Evolutionary conservation across 1,140 invertebrate genomes (phyloP).

Genomic region (Solen grandis): DNA sequence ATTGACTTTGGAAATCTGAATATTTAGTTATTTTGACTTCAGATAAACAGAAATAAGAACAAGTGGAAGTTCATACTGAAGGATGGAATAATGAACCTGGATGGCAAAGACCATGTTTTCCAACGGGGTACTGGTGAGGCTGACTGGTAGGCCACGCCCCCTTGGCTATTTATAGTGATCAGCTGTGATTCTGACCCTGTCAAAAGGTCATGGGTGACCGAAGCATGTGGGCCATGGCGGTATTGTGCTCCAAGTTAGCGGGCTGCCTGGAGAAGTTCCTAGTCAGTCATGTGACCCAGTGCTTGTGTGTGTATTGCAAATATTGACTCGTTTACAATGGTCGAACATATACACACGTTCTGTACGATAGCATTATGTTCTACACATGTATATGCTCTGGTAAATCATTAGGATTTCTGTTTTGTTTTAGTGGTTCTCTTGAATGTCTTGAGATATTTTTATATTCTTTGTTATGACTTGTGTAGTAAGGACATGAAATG

Average conservation of each 20-base stretch:
- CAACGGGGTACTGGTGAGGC: slow-evolving; percentile 99
- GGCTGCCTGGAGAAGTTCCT: not conserved
- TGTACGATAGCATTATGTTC: too few relatives aligned
- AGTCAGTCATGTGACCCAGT: slow-evolving; percentile 28
- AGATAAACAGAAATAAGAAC: slow-evolving; percentile 97
- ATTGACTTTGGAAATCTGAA: not conserved
- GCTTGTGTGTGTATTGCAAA: too few relatives aligned
- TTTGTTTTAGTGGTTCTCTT: too few relatives aligned
- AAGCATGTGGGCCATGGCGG: not conserved
- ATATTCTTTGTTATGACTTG: too few relatives aligned
- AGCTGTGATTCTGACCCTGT: not conserved
- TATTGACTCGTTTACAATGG: too few relatives aligned
- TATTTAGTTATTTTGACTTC: slow-evolving; percentile 77
- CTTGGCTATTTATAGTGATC: too few relatives aligned
- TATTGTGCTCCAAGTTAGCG: not conserved
- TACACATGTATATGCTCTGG: too few relatives aligned
- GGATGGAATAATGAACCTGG: slow-evolving; percentile 99
- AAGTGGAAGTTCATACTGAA: slow-evolving; percentile 99
- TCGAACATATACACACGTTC: too few relatives aligned
- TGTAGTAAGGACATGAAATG: too few relatives aligned
- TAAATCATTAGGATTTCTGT: too few relatives aligned
- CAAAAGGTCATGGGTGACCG: not conserved
- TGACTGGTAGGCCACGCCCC: slow-evolving; percentile 91
- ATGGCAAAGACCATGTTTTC: slow-evolving; percentile 99
- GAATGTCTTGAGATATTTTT: too few relatives aligned